Base-by-base conservation (phyloP, 2,888 invertebrate species). In the Xylota segnis region DNA sequence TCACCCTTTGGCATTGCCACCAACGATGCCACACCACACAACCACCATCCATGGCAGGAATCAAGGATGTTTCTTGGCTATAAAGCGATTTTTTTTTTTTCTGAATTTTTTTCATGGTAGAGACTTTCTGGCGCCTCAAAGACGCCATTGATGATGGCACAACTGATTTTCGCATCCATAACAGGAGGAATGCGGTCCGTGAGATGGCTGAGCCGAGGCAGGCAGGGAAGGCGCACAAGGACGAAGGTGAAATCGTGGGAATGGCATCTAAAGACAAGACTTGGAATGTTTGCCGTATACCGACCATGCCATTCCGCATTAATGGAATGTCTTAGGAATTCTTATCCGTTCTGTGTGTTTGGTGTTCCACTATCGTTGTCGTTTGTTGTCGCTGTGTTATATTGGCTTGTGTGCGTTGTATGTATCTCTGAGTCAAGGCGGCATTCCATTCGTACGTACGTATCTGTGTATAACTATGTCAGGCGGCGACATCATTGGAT, bases 401-500 rank as follows among this genome's bases (percentile, higher is more conserved):
- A 47, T 66, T 58, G 43, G 65, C 16, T 47, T 75, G 45, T 65
- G 54, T 54, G 52, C 32, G 34, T 34, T 32, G 9, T 5, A 34
- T 9, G 34, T 50, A 40, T 40, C 10, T 47, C 32, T 5, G 14
- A 40, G 43, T 59, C 14, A 32, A 18, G 45, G 32, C 50, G 43
- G 52, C 50, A 79, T 79, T 71, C 58, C 65, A 18, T 37, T 52
- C 65, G 14, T 45, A 43, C 47, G 71, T 65, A n/a, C n/a, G n/a
- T n/a, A n/a, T n/a, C n/a, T n/a, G n/a, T n/a, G n/a, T n/a, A 32
- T 34, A 76, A 43, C 47, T 65, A 66, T 61, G 65, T 54, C 58
- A 45, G 77, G 71, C 77, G 77, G 71, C 77, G 77, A 77, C 83
- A 77, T 66, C 66, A 61, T 59, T 61, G 71, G 37, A 72, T 77